Base-by-base conservation (phyloP, 2,888 invertebrate genomes). In the Boloria euphrosyne region DNA sequence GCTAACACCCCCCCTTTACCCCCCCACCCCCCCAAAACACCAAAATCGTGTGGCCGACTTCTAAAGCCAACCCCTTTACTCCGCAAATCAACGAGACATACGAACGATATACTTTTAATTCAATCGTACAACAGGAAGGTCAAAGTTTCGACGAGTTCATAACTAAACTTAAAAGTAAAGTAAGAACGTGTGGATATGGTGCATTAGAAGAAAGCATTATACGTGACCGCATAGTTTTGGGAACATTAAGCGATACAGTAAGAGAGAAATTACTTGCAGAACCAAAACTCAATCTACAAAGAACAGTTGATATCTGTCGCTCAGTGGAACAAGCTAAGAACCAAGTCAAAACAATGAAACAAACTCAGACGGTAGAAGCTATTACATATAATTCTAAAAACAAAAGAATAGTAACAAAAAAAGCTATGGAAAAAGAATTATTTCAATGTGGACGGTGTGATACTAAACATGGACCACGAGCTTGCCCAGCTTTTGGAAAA, bases 211-310 rank as follows among this genome's bases (percentile, higher is more conserved):
- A 53, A 27, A 53, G 52, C 14, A 10, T 60, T 51, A 51, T 43
- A 38, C 38, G 50, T 38, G 51, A 60, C 43, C 31, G 60, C 18
- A 51, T 60, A 51, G 60, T 60, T 18, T 13, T 60, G 16, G 60
- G 60, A 50, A 60, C 43, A 31, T 14, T 51, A 17, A 60, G 60
- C 43, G 50, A 60, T 38, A 51, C 47, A n/a, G 16, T 38, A 17
- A 50, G 51, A 50, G 60, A 60, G 16, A 60, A 38, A 50, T 50
- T 50, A 27, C 51, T 60, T 6, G 51, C 27, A 50, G 50, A 50
- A 51, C 50, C 14, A 22, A 51, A 60, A 51, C 60, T 22, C 22
- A 22, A 22, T 22, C 22, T 22, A 22, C 22, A 22, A 22, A 22
- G 22, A 22, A 22, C 22, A 50, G n/a, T n/a, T n/a, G n/a, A n/a